These are phyloP conservation scores for Elmis aenea DNA, from an alignment of 2,888 invertebrate genomes.

Conservation along the genomic window DNA sequence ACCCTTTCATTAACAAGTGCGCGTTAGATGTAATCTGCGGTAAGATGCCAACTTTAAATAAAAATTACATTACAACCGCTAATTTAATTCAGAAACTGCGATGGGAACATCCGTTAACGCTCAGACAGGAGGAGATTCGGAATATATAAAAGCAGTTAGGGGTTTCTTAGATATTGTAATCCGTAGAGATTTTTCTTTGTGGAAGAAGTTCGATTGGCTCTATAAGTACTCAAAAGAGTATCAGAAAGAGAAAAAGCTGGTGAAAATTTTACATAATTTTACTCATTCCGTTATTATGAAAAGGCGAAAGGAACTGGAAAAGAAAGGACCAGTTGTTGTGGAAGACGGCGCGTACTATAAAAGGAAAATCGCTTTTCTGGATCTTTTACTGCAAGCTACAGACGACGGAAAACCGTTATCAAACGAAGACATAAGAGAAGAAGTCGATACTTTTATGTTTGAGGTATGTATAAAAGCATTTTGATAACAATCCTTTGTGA, in stretches of 20 bases:
- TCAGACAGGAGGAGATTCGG: not conserved
- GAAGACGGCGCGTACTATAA: too few relatives aligned
- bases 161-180: not conserved
- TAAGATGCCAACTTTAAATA: too few relatives aligned
- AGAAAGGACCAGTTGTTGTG: too few relatives aligned
- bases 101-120: not conserved
- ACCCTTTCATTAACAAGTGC: not conserved
- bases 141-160: not conserved
- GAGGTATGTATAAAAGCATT: too few relatives aligned
- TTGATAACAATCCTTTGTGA: too few relatives aligned
- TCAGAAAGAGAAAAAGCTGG: not conserved
- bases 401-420: too few relatives aligned
- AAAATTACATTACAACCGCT: not conserved
- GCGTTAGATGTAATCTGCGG: not conserved
- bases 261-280: not conserved
- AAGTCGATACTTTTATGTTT: too few relatives aligned
- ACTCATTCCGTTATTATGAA: not conserved
- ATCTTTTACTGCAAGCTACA: too few relatives aligned
- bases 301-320: not conserved
- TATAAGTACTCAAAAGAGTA: not conserved
- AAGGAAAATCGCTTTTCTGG: too few relatives aligned
- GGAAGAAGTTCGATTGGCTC: not conserved
- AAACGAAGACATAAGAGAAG: too few relatives aligned
- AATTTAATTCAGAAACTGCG: not conserved
- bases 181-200: not conserved